phyloP scores from a whole-genome alignment of 2,888 invertebrate genomes.

The Pachliopta kotzebuea region DNA sequence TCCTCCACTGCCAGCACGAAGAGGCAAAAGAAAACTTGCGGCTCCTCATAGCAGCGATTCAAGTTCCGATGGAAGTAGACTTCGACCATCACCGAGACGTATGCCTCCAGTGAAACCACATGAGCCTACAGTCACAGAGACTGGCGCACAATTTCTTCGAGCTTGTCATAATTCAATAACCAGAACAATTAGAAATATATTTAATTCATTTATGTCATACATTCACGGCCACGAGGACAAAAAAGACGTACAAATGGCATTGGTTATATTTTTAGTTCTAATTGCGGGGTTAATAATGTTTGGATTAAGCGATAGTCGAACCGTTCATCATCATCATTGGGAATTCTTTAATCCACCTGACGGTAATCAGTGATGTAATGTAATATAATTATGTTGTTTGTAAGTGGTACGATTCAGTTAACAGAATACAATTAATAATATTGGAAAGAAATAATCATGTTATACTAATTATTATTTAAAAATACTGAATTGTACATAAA shows the following conservation, averaged over 20 bases:
- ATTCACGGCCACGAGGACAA: slow-evolving; percentile 84
- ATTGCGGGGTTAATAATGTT: slow-evolving; percentile 89
- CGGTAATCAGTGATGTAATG: slow-evolving; percentile 59
- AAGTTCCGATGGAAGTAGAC: slow-evolving; percentile 74
- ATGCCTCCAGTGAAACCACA: slow-evolving; percentile 65
- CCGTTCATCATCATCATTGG: slow-evolving; percentile 92
- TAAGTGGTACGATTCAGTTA: slow-evolving; percentile 22
- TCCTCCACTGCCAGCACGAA: slow-evolving; percentile 69
- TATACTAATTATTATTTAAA: background rate
- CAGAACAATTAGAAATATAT: slow-evolving; percentile 84
- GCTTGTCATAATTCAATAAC: slow-evolving; percentile 85
- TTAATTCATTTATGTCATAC: slow-evolving; percentile 82
- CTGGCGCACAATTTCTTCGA: slow-evolving; percentile 85
- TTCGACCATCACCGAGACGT: slow-evolving; percentile 65
- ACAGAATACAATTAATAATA: slow-evolving; percentile 1
- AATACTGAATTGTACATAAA: background rate
- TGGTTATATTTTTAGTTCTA: slow-evolving; percentile 89
- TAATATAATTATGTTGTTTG: background rate
- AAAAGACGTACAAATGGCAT: slow-evolving; percentile 86
- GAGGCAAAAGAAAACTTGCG: slow-evolving; percentile 68
- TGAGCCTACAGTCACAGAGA: slow-evolving; percentile 85
- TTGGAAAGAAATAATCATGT: background rate
- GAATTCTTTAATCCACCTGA: slow-evolving; percentile 93
- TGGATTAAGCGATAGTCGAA: slow-evolving; percentile 85
- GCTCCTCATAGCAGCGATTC: slow-evolving; percentile 68